These are phyloP conservation scores for Poeciliopsis prolifica DNA, from an alignment of 2,113 vertebrate species.

Conservation along the genomic window DNA sequence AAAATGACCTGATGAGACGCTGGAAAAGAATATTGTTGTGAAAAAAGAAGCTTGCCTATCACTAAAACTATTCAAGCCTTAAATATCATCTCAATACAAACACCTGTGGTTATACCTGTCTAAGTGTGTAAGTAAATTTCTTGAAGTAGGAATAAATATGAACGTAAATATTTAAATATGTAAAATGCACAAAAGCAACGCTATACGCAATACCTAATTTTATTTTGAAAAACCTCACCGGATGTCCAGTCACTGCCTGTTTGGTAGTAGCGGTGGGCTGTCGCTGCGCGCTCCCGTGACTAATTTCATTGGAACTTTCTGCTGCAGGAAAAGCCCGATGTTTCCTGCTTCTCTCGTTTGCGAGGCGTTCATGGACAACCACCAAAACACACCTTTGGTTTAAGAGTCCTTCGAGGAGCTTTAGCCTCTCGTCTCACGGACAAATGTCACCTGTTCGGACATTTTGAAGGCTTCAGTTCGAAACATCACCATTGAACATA, in stretches of 20 bases:
- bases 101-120: neutral
- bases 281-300: slow-evolving; percentile 75
- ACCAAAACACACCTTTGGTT: neutral
- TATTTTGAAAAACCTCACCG: slow-evolving; percentile 40
- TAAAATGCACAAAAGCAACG: too few species aligned
- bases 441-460: neutral
- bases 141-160: neutral
- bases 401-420: neutral
- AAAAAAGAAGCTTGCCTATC: too few species aligned
- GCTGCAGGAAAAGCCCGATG: slow-evolving; percentile 52
- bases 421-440: neutral
- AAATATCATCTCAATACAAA: too few species aligned
- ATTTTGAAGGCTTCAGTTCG: slow-evolving; percentile 17
- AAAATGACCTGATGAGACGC: too few species aligned
- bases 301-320: slow-evolving; percentile 75
- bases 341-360: slow-evolving; percentile 62
- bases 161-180: neutral
- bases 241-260: neutral
- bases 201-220: too few species aligned
- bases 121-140: neutral
- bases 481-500: slow-evolving; percentile 35
- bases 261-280: neutral
- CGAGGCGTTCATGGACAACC: slow-evolving; percentile 3
- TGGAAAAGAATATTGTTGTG: too few species aligned
- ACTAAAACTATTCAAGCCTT: too few species aligned